Conservation (phyloP, 2,888 invertebrate species). For the Seira musarum region DNA sequence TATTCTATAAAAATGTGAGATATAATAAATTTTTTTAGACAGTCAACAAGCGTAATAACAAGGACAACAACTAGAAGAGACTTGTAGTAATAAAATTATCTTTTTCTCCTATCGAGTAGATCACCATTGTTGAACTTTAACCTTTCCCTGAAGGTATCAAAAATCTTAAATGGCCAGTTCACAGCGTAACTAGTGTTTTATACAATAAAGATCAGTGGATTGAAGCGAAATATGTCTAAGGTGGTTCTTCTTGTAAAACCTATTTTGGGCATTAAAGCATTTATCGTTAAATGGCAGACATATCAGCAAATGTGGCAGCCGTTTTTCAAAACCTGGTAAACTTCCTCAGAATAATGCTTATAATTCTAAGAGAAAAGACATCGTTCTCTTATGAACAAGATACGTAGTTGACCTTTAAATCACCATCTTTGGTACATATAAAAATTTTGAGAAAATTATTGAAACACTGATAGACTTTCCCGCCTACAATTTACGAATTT, state of each 20-base stretch:
- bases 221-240: not conserved
- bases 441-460: not conserved
- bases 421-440: no score
- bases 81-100: constrained; percentile 29
- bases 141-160: constrained; percentile 12
- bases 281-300: constrained; percentile 3
- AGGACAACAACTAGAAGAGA: constrained; percentile 33
- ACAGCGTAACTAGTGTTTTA: no score
- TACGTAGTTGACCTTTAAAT: no score
- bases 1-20: constrained; percentile 1
- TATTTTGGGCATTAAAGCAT: not conserved
- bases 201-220: not conserved
- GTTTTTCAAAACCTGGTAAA: not conserved
- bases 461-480: not conserved
- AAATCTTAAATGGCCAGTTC: not conserved
- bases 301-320: not conserved
- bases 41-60: constrained; percentile 49
- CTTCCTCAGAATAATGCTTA: no score
- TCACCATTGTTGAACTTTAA: constrained; percentile 34
- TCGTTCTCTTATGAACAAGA: not conserved
- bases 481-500: not conserved
- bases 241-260: not conserved
- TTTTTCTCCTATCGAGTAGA: constrained; percentile 8
- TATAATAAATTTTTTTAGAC: constrained; percentile 16
- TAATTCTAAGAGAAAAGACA: no score